Evolutionary conservation across 64 coral and sea anemone genomes (phyloP), one percentile per base, ranked within the genome.

Genomic region (Anthopleura sola): DNA sequence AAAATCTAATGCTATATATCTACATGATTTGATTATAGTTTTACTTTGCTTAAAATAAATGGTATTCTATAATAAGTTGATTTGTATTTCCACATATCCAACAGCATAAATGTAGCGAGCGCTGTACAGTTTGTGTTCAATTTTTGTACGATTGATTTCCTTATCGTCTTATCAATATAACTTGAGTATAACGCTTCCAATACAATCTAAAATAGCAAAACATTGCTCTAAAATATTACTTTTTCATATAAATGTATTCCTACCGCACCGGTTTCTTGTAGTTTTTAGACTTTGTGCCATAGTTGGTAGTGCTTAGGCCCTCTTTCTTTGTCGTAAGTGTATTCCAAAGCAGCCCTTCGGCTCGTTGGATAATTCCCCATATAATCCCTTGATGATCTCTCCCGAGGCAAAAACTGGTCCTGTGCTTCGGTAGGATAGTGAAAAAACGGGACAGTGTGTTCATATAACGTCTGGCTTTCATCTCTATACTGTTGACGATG

Each of bases 401-500:
- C 82, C 37, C 60, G 78, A 0, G 90, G 92, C 19, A 92, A 55
- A 79, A 99, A 99, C 77, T 94, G 92, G 37, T 92, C 68, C 14
- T 92, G 88, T 0, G 97, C 97, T 58, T 92, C 90, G 0, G 97
- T 99, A 16, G 97, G 97, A 23, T 94, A 87, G 75, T 99, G 90
- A 88, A 94, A 99, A 86, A 87, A 95, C 36, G 84, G 84, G n/a
- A 99, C 83, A 85, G 88, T 87, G 33, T 91, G 89, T 1, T 92
- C 90, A 34, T 88, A 89, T 17, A 91, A 47, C 29, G 92, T 94
- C 13, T 89, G 90, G 66, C 89, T 99, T 60, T 91, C 81, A 75
- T 99, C 97, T 37, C 85, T 85, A 68, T 99, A 99, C 20, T 95
- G 89, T 40, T 99, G 80, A 39, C 97, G 51, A 91, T 99, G 97